Evolutionary conservation across 1,140 invertebrate species (phyloP), one percentile per base, ranked within the genome.

Genomic region (Platyscapa corneri): DNA sequence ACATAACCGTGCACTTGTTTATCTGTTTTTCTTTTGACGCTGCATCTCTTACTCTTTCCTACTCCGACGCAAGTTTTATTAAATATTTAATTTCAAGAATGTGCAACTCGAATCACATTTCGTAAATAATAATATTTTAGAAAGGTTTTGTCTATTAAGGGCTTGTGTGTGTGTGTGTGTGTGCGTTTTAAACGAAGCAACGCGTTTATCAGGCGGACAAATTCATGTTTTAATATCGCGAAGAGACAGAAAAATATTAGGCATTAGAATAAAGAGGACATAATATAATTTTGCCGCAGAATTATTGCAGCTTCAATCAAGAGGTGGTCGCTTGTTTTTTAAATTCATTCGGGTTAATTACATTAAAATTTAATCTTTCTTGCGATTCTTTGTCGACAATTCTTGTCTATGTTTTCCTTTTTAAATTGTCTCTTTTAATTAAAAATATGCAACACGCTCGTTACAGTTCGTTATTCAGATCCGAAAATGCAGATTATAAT

Each of bases 341-440:
- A 82, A 60, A 42, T 53, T 83, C 72, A 76, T 76, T 23, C 46
- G n/a, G 39, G 27, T 76, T 84, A 84, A 84, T 84, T 75, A 84
- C 78, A 78, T 84, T 84, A 84, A 84, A 84, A 70, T 30, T 84
- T 84, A 84, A 84, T 84, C 82, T 83, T 77, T 49, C 56, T 78
- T 84, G 75, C 39, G 64, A 78, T 32, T 76, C 75, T 84, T 78
- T 67, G 82, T 53, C 75, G 65, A 78, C 72, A 53, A 67, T 78
- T 34, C 64, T 30, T 10, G 30, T 83, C 14, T 39, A 75, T 12
- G 27, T 84, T 78, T 83, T 67, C 37, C 23, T 39, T 23, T 27
- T 32, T 0, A 84, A 49, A 67, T 77, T 83, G 75, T 78, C 39
- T 64, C 53, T 72, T 78, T 84, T 79, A 84, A 84, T 79, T 84